These are phyloP conservation scores for Centropristis striata DNA, from an alignment of 2,113 vertebrate species.

Conservation along the genomic window DNA sequence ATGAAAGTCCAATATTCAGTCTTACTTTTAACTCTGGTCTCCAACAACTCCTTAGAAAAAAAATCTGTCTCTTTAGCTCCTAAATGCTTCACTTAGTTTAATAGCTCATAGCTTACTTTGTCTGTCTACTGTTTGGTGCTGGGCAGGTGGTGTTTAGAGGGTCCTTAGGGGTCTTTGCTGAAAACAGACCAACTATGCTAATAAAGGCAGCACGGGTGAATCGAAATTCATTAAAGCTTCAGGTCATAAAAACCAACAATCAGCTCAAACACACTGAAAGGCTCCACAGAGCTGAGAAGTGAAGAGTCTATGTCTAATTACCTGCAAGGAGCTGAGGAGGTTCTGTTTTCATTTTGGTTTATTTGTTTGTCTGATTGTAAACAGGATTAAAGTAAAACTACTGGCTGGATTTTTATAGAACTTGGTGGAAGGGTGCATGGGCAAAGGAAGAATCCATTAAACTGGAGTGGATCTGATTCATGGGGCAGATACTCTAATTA, in stretches of 20 bases:
- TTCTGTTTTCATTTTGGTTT: too few species aligned
- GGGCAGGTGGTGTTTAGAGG: background rate
- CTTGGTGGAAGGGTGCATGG: too few species aligned
- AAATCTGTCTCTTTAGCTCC: background rate
- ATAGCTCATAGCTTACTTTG: background rate
- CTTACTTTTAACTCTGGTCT: background rate
- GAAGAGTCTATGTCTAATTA: background rate
- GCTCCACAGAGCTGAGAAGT: background rate
- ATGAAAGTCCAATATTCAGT: background rate
- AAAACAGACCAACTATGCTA: background rate
- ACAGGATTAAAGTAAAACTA: too few species aligned
- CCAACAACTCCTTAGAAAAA: background rate
- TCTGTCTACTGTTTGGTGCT: background rate
- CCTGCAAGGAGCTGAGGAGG: background rate
- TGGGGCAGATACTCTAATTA: too few species aligned
- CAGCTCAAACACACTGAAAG: background rate
- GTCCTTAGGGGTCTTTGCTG: background rate
- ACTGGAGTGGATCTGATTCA: too few species aligned
- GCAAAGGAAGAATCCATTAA: too few species aligned
- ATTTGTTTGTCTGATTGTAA: too few species aligned
- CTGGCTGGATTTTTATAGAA: too few species aligned
- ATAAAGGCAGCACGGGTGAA: background rate
- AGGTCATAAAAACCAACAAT: background rate
- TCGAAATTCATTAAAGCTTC: background rate
- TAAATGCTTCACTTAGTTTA: background rate